Base-by-base conservation (phyloP, 1,140 invertebrate species). In the Cyclargus thomasi region DNA sequence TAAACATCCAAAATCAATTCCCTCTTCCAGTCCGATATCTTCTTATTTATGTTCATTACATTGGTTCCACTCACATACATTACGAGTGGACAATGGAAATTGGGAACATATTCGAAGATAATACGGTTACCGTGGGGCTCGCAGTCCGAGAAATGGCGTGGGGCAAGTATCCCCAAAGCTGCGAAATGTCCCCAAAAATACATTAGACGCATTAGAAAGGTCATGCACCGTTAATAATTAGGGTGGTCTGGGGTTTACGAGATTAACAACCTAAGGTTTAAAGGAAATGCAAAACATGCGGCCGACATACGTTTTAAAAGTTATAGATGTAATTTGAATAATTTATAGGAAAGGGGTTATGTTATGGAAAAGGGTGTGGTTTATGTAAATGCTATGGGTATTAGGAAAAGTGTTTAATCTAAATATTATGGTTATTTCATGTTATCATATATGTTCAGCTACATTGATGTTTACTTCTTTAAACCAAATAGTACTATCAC, bases 141-240 rank as follows among this genome's bases (percentile, higher is more conserved):
- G 80, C 79, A 86, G 80, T 83, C 77, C 70, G 80, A 90, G 86
- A 88, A 88, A 87, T 87, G 79, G 81, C 86, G 81, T 63, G 74
- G 79, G 81, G 87, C 85, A 86, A 47, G 3, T 47, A 3, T 47
- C 39, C 39, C 39, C 39, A 47, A 47, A 86, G 83, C 87, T 88
- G 87, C 86, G 87, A 82, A 90, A 86, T 88, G 87, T 90, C 86
- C 81, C 81, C 84, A 76, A 88, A 89, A 90, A 85, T 86, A 88
- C 86, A 90, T 90, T 90, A 90, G 83, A 69, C 77, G 85, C 87
- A 90, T 90, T 88, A 90, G 86, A 90, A 84, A 83, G 86, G 84
- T 84, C 67, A 53, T 68, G 69, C 69, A 72, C 85, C 84, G 86
- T 87, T 88, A 86, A 88, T 86, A 90, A 90, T 90, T 88, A 90